Percentiles rank a stretch among this genome's conserved stretches.
Conservation (phyloP, 2,797 vertebrate genomes). For the Malacoctenus gilli region DNA sequence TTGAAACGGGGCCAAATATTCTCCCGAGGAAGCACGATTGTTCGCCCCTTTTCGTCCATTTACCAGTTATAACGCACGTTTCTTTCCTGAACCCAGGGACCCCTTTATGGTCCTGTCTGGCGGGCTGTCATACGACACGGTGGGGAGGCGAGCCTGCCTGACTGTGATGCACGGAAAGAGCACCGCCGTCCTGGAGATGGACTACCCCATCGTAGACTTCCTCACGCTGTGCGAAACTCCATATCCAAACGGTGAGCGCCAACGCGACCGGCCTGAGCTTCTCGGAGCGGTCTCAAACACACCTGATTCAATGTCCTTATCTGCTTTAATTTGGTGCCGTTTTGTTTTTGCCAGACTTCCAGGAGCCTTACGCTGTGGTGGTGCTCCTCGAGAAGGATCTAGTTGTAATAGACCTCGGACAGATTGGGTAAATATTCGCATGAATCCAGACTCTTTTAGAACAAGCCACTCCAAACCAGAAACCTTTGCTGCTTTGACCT, state of each 20-base stretch:
- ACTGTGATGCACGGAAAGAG: conserved; percentile 99
- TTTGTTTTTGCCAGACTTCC: conserved; percentile 86
- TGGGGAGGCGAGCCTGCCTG: conserved; percentile 95
- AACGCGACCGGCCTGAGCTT: too few species aligned
- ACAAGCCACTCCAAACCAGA: too few species aligned
- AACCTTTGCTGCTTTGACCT: too few species aligned
- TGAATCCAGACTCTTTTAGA: too few species aligned
- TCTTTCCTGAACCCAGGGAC: conserved; percentile 84
- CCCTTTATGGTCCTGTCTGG: conserved; percentile 97
- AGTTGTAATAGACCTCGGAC: conserved; percentile 97
- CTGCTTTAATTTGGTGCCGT: neutral
- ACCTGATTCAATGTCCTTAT: neutral
- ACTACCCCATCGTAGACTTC: conserved; percentile 98
- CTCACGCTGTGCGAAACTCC: conserved; percentile 98
- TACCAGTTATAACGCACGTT: conserved; percentile 1
- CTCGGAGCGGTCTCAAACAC: too few species aligned
- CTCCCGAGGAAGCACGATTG: conserved; percentile 37
- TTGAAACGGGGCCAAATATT: conserved; percentile 49
- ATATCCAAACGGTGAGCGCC: conserved; percentile 89
- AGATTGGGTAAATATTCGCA: conserved; percentile 86
- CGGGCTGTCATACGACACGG: conserved; percentile 95
- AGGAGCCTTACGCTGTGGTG: conserved; percentile 97
- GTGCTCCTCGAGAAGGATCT: conserved; percentile 98
- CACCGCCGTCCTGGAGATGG: conserved; percentile 98
- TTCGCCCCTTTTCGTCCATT: conserved; percentile 26